A percentile compares a stretch with the other conserved stretches of the same genome.
These are phyloP conservation scores for Alfaro cultratus DNA, from an alignment of 2,797 vertebrate genomes.

Conservation along the genomic window DNA sequence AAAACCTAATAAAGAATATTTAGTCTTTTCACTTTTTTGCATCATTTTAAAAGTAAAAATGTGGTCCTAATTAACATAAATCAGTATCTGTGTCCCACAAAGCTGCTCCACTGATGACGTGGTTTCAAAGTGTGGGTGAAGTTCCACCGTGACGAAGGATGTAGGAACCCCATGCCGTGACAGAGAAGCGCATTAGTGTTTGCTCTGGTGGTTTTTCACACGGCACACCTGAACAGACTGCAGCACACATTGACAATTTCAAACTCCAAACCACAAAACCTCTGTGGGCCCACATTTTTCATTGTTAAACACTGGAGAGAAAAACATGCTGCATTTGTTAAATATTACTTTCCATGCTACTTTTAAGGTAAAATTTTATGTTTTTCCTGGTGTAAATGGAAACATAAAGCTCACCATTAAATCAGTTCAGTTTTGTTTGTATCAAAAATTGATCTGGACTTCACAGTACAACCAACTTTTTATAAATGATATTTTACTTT, in stretches of 20 bases:
- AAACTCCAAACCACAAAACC: constrained; percentile 49
- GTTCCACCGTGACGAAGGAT: constrained; percentile 44
- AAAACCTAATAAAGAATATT: background rate
- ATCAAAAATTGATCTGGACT: background rate
- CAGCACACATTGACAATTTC: constrained; percentile 15
- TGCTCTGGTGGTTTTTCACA: constrained; percentile 6
- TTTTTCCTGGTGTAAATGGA: background rate
- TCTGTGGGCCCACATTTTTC: constrained; percentile 16
- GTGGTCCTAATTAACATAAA: background rate
- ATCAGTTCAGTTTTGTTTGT: background rate
- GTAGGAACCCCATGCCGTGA: constrained; percentile 19
- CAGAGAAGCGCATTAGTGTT: background rate
- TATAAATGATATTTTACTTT: background rate
- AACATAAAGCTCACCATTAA: background rate
- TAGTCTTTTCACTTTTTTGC: background rate
- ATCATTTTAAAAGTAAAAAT: background rate
- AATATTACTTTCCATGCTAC: constrained; percentile 18
- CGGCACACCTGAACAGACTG: constrained; percentile 24
- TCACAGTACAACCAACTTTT: background rate
- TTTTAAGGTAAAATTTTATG: background rate
- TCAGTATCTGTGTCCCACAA: constrained; percentile 16
- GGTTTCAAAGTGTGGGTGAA: constrained; percentile 61
- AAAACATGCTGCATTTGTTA: constrained; percentile 12
- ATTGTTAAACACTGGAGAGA: constrained; percentile 15
- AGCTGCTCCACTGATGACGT: constrained; percentile 55